Evolutionary conservation across 64 coral and sea anemone species (phyloP).

Genomic region (Pocillopora verrucosa): DNA sequence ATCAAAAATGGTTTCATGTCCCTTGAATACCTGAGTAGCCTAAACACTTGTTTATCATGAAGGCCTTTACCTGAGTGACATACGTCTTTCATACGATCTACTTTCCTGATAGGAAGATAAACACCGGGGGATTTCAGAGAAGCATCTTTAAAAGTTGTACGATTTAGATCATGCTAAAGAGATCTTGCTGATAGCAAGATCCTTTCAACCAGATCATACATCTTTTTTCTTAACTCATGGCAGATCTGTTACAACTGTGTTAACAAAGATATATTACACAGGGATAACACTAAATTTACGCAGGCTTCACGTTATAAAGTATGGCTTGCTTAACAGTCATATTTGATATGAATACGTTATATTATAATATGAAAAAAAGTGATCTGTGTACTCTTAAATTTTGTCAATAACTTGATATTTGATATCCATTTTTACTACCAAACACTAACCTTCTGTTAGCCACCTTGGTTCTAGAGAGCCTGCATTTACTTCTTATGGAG

Average conservation of each 20-base stretch:
- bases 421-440: not conserved
- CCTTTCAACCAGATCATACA: not conserved
- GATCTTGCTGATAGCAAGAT: not conserved
- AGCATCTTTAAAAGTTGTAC: no score
- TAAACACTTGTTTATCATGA: no score
- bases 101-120: no score
- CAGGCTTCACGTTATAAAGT: not conserved
- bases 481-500: not conserved
- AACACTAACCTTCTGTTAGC: not conserved
- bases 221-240: not conserved
- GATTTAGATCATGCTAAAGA: not conserved
- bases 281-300: not conserved
- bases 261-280: not conserved
- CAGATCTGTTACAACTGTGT: not conserved
- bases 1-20: no score
- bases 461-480: constrained; percentile 7
- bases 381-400: not conserved
- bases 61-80: no score
- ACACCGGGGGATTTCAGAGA: no score
- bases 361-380: not conserved
- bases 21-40: no score
- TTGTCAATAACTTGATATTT: constrained; percentile 6
- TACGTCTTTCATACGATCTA: no score
- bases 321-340: not conserved
- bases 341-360: not conserved